A percentile compares a stretch with the other conserved stretches of the same genome.
Conservation (phyloP, 2,797 vertebrate genomes). For the Gadopsis marmoratus region DNA sequence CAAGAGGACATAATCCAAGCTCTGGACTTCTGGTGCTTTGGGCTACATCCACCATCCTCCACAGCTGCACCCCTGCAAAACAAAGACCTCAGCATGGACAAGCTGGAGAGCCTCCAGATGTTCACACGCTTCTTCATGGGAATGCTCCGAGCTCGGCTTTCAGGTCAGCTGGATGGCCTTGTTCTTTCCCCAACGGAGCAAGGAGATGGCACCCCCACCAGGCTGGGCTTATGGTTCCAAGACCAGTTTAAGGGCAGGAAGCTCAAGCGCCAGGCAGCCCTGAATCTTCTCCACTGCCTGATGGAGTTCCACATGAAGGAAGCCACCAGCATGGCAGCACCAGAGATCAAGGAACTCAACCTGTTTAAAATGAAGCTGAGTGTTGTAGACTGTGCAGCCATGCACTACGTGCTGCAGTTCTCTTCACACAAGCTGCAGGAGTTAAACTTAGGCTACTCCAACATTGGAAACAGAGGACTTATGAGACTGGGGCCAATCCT, state of each 20-base stretch:
- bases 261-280: constrained; percentile 67
- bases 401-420: constrained; percentile 80
- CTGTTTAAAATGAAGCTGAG: constrained; percentile 83
- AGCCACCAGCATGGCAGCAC: constrained; percentile 66
- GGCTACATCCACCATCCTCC: constrained; percentile 45
- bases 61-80: constrained; percentile 54
- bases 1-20: constrained; percentile 71
- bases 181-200: constrained; percentile 34
- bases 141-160: constrained; percentile 67
- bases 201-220: constrained; percentile 31
- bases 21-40: constrained; percentile 82
- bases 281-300: constrained; percentile 83
- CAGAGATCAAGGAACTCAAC: constrained; percentile 75
- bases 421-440: constrained; percentile 73
- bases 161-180: constrained; percentile 73
- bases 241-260: constrained; percentile 67
- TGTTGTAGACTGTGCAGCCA: constrained; percentile 78
- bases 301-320: constrained; percentile 78
- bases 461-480: constrained; percentile 80
- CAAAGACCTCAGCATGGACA: constrained; percentile 43
- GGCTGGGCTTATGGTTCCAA: constrained; percentile 75
- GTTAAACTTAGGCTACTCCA: constrained; percentile 84
- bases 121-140: constrained; percentile 85
- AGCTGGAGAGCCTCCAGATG: constrained; percentile 80
- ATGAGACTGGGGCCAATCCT: constrained; percentile 74